Percentiles rank a stretch among this genome's conserved stretches.
phyloP scores from a whole-genome alignment of 2,113 vertebrate species.

The Parus major region DNA sequence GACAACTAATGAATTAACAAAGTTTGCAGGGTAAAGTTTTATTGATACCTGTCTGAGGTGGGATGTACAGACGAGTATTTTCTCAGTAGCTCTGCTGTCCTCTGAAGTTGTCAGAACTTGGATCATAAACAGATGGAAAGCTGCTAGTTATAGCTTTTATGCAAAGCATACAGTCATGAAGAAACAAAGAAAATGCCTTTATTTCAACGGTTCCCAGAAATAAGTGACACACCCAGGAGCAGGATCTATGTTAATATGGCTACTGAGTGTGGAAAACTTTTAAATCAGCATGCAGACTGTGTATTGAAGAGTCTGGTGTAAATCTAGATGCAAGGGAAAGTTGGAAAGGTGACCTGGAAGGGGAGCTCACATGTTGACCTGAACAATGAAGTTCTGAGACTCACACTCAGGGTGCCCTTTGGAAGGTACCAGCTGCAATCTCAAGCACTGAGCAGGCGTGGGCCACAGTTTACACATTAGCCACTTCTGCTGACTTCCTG shows the following conservation, averaged over 20 bases:
- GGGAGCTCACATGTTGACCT: background rate
- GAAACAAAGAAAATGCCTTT: background rate
- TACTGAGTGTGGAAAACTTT: background rate
- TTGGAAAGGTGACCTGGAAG: background rate
- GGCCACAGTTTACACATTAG: background rate
- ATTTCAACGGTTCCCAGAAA: background rate
- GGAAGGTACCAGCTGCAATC: background rate
- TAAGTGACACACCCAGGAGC: background rate
- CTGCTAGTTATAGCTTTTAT: background rate
- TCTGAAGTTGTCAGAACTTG: background rate
- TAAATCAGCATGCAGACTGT: background rate
- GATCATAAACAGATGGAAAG: background rate
- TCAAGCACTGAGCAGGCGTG: background rate
- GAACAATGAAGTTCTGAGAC: rapidly evolving
- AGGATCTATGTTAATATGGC: background rate
- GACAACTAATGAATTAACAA: background rate
- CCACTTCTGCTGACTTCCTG: background rate
- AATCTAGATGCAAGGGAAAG: background rate
- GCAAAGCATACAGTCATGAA: background rate
- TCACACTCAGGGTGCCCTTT: background rate
- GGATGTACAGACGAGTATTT: background rate
- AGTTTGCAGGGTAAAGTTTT: background rate
- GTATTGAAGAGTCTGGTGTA: background rate
- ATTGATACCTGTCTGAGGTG: background rate
- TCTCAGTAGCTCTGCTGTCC: background rate